These are phyloP conservation scores for Peromyscus eremicus DNA, from an alignment of 2,797 vertebrate genomes.

Conservation along the genomic window DNA sequence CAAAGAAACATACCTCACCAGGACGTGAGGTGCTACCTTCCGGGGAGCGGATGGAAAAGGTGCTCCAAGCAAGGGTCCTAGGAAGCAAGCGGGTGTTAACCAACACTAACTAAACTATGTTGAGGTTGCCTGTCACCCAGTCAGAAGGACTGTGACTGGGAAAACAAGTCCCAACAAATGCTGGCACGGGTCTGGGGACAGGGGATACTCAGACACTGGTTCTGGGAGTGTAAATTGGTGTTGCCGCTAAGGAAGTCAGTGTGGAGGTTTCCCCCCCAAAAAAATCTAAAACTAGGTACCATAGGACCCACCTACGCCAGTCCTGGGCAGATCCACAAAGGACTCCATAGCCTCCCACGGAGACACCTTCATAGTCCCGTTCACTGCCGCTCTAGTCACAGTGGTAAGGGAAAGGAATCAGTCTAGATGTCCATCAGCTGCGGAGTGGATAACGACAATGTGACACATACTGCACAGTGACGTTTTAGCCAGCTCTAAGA, in stretches of 20 bases:
- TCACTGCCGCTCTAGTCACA: neutral
- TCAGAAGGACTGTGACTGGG: neutral
- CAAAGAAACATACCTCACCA: neutral
- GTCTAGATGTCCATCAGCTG: neutral
- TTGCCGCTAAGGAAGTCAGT: neutral
- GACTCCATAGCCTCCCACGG: neutral
- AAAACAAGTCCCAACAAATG: neutral
- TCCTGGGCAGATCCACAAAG: neutral
- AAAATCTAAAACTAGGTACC: neutral
- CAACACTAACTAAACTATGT: neutral
- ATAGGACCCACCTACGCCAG: neutral
- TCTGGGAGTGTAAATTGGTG: neutral
- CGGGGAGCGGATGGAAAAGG: neutral
- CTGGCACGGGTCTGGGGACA: neutral
- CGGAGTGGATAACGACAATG: neutral
- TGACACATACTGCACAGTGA: neutral
- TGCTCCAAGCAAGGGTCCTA: neutral
- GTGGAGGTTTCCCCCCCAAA: neutral
- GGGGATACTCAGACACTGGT: neutral
- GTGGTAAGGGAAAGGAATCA: too few species aligned
- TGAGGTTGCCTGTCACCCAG: neutral
- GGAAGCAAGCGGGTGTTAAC: neutral
- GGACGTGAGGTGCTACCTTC: neutral
- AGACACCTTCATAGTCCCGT: neutral
- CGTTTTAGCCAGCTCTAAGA: neutral